phyloP scores from a whole-genome alignment of 2,113 vertebrate genomes.

The Danio rerio region GRCz12tu NC_133177.1:3993001-3993500 shows the following conservation, averaged over 20 bases:
- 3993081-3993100: constrained; percentile 27
- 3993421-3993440: not conserved
- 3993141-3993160: constrained; percentile 15
- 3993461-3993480: constrained; percentile 1
- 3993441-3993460: not conserved
- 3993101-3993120: not conserved
- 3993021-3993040: constrained; percentile 16
- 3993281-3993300: not conserved
- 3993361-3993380: not conserved
- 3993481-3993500: not conserved
- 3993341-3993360: no score
- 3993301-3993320: not conserved
- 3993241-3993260: not conserved
- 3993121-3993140: constrained; percentile 26
- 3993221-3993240: not conserved
- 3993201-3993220: not conserved
- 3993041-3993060: not conserved
- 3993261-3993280: constrained; percentile 16
- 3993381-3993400: constrained; percentile 47
- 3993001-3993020: no score
- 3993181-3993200: constrained; percentile 32
- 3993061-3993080: constrained; percentile 36
- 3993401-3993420: constrained; percentile 5
- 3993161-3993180: constrained; percentile 30
- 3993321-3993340: no score